phyloP scores from a whole-genome alignment of 2,888 invertebrate genomes.

The Parelbella ahira region DNA sequence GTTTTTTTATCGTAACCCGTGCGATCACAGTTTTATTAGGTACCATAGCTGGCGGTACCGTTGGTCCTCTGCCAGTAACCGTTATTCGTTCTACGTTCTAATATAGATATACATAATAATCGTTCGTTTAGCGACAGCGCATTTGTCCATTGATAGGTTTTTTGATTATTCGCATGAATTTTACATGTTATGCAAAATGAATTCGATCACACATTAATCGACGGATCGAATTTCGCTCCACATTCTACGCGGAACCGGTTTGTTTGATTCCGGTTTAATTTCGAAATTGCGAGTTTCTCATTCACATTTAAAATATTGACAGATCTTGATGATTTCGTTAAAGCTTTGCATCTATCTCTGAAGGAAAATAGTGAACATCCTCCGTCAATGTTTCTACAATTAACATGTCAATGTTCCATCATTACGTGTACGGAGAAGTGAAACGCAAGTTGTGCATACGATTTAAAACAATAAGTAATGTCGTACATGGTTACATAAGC shows the following conservation, averaged over 20 bases:
- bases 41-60: too few species aligned
- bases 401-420: too few species aligned
- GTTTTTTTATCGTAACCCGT: too few species aligned
- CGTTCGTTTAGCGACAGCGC: too few species aligned
- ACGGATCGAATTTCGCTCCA: conserved; percentile 11
- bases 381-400: too few species aligned
- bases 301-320: not conserved
- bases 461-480: conserved; percentile 8
- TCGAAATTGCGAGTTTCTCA: too few species aligned
- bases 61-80: conserved; percentile 11
- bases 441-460: conserved; percentile 10
- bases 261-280: not conserved
- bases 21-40: too few species aligned
- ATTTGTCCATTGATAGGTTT: too few species aligned
- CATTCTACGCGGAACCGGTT: conserved; percentile 3
- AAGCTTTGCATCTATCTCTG: not conserved
- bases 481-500: conserved; percentile 14
- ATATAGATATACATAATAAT: not conserved
- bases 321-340: not conserved
- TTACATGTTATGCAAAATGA: conserved; percentile 2
- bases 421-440: too few species aligned
- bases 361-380: too few species aligned
- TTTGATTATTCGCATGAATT: too few species aligned
- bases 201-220: conserved; percentile 1
- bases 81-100: conserved; percentile 1